Evolutionary conservation across 2,113 vertebrate genomes (phyloP), one percentile per base, ranked within the genome.

Genomic region (Anser cygnoides): DNA sequence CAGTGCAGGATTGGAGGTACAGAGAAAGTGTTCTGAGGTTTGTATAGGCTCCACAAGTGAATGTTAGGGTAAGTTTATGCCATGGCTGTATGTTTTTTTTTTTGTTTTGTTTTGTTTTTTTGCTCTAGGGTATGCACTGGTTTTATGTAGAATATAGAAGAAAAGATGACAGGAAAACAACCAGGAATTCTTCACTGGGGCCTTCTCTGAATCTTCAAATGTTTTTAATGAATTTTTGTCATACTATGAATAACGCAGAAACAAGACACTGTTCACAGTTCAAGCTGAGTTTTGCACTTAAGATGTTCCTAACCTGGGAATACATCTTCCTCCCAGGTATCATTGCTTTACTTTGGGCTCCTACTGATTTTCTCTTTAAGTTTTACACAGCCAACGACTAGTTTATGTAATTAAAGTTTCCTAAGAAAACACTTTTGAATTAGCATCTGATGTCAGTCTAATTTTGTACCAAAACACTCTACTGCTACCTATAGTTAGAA

Each of bases 321-420:
- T 8, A 61, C 21, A 83, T 35, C 35, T 43, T 79, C 44, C 31
- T 75, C 37, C 11, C 37, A 87, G 10, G 18, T 78, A 79, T 44
- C 61, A 57, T 35, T 59, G 16, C 23, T 39, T 62, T 46, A 65
- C 44, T 76, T 76, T 59, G 55, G 41, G 44, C 23, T 80, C 46
- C 52, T 71, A 67, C 10, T 52, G 57, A 82, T 41, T 73, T 86
- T 79, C 84, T 58, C 87, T 57, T 74, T 2, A 35, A 12, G 3
- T 70, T 95, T 90, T 74, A 77, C 13, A 81, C 11, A 39, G 67
- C 17, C 67, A 76, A 15, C 54, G 28, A 58, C 57, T 71, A 39
- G 21, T 62, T 94, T 80, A 91, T 63, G 49, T 84, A 94, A 94
- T 19, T 80, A 88, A 35, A 54, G 37, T 91, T 92, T 87, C 25